phyloP scores from a whole-genome alignment of 2,113 vertebrate species.

The Murina feae region DNA sequence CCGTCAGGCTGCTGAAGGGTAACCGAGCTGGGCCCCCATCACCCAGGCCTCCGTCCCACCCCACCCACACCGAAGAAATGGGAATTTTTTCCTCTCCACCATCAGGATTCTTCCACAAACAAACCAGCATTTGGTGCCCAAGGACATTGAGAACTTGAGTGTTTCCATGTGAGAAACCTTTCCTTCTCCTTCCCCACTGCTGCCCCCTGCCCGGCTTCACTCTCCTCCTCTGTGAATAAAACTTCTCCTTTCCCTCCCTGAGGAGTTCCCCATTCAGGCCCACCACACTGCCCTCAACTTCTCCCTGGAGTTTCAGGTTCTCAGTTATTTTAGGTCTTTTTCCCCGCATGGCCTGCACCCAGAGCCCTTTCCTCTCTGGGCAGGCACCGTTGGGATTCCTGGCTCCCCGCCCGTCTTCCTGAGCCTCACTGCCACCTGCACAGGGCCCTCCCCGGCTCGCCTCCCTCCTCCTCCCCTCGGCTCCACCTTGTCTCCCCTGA shows the following conservation, averaged over 20 bases:
- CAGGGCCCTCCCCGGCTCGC: neutral
- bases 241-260: slow-evolving; percentile 37
- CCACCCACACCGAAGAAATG: neutral
- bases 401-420: rapidly evolving
- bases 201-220: rapidly evolving
- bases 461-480: neutral
- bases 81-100: neutral
- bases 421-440: neutral
- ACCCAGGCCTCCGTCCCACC: neutral
- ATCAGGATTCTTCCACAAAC: neutral
- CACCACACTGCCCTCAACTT: slow-evolving; percentile 39
- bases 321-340: slow-evolving; percentile 29
- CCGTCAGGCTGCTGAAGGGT: neutral
- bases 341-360: neutral
- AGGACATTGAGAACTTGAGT: neutral
- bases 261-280: neutral
- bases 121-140: neutral
- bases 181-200: rapidly evolving
- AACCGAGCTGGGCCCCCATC: neutral
- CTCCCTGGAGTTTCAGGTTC: slow-evolving; percentile 42
- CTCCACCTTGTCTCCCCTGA: neutral
- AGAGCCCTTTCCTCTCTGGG: neutral
- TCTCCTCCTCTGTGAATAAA: neutral
- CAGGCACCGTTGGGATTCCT: neutral
- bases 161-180: neutral